Conservation (phyloP, 2,113 vertebrate species). For the Tinamus guttatus region DNA sequence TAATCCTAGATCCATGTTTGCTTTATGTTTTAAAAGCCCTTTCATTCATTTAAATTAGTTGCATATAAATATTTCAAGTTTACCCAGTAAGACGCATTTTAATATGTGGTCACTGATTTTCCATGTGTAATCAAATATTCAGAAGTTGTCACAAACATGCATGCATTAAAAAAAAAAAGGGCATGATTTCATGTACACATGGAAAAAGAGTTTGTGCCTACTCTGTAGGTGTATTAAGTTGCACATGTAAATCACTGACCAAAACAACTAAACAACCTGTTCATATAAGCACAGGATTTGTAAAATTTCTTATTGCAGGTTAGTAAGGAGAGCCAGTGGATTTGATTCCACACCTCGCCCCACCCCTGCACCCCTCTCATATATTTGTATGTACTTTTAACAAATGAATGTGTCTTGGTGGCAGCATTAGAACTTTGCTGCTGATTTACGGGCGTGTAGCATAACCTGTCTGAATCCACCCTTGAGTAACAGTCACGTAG, state of each 20-base stretch:
- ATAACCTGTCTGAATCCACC: conserved; percentile 4
- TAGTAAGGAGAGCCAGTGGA: not conserved
- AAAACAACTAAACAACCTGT: not conserved
- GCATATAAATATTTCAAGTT: not conserved
- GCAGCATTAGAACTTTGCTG: conserved; percentile 33
- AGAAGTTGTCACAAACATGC: not conserved
- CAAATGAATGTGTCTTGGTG: not conserved
- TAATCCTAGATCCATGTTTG: not conserved
- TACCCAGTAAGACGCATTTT: not conserved
- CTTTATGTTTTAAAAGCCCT: conserved; percentile 5
- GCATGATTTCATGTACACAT: not conserved
- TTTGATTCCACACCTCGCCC: too few species aligned
- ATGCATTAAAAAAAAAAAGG: not conserved
- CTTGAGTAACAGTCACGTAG: not conserved
- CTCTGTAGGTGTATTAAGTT: not conserved
- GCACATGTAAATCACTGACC: not conserved
- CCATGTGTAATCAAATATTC: not conserved
- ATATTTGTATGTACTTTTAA: not conserved
- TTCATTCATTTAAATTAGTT: conserved; percentile 54
- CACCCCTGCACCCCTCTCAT: not conserved
- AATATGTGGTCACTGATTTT: not conserved
- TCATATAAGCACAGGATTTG: not conserved
- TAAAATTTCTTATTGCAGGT: not conserved
- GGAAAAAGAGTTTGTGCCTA: not conserved
- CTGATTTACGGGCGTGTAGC: not conserved